Evolutionary conservation across 23 tunicate species (phyloP).

Genomic region (Botrylloides violaceus): DNA sequence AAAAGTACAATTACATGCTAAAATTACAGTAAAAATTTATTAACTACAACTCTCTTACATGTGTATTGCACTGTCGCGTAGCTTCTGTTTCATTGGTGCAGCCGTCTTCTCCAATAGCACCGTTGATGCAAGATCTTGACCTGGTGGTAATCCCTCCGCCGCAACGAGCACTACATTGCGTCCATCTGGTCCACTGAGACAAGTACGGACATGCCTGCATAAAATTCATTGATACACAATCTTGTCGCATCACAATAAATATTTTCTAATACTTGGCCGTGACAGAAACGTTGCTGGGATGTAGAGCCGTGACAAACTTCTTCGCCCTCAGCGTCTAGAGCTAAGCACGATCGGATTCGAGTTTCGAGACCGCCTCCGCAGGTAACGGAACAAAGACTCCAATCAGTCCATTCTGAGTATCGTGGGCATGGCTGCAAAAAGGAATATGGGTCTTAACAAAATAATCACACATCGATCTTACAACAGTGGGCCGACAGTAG

Average conservation of each 20-base stretch:
- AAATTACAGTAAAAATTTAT: not conserved
- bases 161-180: constrained; percentile 25
- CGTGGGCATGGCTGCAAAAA: constrained; percentile 22
- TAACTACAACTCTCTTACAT: constrained; percentile 31
- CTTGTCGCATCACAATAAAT: no score
- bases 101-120: constrained; percentile 44
- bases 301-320: constrained; percentile 41
- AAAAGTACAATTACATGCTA: not conserved
- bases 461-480: no score
- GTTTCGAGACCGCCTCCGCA: constrained; percentile 44
- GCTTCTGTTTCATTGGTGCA: constrained; percentile 33
- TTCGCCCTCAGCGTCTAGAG: constrained; percentile 5
- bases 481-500: no score
- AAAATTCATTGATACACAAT: not conserved
- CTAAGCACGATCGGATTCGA: constrained; percentile 1
- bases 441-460: no score
- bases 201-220: constrained; percentile 32
- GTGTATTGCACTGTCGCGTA: constrained; percentile 28
- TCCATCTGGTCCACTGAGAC: constrained; percentile 26
- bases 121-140: constrained; percentile 39
- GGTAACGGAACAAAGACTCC: constrained; percentile 31
- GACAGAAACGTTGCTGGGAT: constrained; percentile 34
- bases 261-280: constrained; percentile 48
- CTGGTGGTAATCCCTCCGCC: constrained; percentile 8
- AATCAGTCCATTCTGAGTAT: constrained; percentile 23